A percentile compares a stretch with the other conserved stretches of the same genome.
These are phyloP conservation scores for Hipparchia sbordonii DNA, from an alignment of 2,888 invertebrate genomes.

Conservation along the genomic window DNA sequence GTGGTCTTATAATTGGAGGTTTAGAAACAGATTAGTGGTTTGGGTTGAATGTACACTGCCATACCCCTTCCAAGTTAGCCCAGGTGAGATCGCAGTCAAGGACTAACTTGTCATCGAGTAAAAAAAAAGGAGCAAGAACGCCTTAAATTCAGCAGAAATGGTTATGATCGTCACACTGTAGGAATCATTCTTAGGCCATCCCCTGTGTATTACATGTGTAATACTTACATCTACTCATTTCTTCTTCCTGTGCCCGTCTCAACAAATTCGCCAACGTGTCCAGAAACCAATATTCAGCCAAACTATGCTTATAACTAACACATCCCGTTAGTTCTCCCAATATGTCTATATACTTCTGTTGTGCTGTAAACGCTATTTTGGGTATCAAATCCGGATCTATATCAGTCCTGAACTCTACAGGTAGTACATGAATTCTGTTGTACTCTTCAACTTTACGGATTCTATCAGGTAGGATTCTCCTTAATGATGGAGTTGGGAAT, in stretches of 20 bases:
- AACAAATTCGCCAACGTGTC: constrained; percentile 74
- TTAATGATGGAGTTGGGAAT: constrained; percentile 67
- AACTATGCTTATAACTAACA: constrained; percentile 60
- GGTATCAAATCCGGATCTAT: constrained; percentile 65
- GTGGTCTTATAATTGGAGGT: too few species aligned
- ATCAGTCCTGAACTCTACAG: constrained; percentile 57
- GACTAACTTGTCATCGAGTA: too few species aligned
- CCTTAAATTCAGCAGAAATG: too few species aligned
- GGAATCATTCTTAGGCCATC: too few species aligned
- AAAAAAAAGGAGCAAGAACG: too few species aligned
- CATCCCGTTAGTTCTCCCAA: constrained; percentile 69
- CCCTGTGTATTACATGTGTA: too few species aligned
- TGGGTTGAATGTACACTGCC: too few species aligned
- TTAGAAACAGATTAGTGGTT: too few species aligned
- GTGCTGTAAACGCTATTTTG: constrained; percentile 58
- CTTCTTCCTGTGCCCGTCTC: constrained; percentile 68
- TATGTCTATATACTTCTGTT: constrained; percentile 66
- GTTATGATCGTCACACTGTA: too few species aligned
- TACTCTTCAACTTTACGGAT: constrained; percentile 57
- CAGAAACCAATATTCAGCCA: constrained; percentile 80
- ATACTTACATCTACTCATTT: constrained; percentile 59
- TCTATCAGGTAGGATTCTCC: constrained; percentile 59
- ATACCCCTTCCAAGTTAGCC: too few species aligned
- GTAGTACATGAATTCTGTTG: constrained; percentile 66
- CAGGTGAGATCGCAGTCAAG: too few species aligned